A percentile compares a stretch with the other conserved stretches of the same genome.
phyloP scores from a whole-genome alignment of 2,113 vertebrate genomes.

The Stigmatopora nigra region DNA sequence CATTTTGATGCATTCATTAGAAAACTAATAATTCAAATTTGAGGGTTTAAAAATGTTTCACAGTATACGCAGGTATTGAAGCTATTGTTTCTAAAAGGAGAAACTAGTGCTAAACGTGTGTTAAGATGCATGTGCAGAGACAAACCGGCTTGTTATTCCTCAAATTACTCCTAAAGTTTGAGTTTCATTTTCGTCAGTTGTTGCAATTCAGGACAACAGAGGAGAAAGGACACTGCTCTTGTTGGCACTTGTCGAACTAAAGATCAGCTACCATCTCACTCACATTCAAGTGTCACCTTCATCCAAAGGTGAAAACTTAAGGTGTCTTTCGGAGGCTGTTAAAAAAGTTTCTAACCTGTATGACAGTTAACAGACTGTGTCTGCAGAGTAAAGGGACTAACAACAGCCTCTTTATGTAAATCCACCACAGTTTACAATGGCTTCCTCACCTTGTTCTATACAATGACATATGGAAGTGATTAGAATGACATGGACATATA shows the following conservation, averaged over 20 bases:
- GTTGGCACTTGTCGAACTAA: conserved; percentile 65
- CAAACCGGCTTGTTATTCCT: conserved; percentile 19
- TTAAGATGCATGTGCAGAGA: conserved; percentile 47
- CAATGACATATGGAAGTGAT: conserved; percentile 48
- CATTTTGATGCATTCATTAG: conserved; percentile 48
- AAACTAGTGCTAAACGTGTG: conserved; percentile 63
- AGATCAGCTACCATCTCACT: conserved; percentile 48
- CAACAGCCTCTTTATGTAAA: conserved; percentile 35
- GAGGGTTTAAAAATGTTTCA: conserved; percentile 67
- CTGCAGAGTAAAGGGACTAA: conserved; percentile 67
- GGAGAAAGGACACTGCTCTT: conserved; percentile 43
- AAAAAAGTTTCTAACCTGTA: conserved; percentile 45
- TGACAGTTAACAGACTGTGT: conserved; percentile 60
- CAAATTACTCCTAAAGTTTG: conserved; percentile 27
- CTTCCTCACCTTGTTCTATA: conserved; percentile 30
- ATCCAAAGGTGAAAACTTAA: conserved; percentile 37
- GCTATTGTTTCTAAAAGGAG: conserved; percentile 54
- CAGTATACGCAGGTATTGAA: conserved; percentile 65
- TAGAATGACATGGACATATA: conserved; percentile 77
- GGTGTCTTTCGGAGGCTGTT: conserved; percentile 50
- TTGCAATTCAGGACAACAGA: conserved; percentile 24
- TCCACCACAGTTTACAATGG: conserved; percentile 21
- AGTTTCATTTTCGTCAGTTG: conserved; percentile 16
- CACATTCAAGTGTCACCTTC: conserved; percentile 52
- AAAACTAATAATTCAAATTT: conserved; percentile 33